These are phyloP conservation scores for Phallusia fumigata DNA, from an alignment of 23 tunicate species.

Conservation along the genomic window DNA sequence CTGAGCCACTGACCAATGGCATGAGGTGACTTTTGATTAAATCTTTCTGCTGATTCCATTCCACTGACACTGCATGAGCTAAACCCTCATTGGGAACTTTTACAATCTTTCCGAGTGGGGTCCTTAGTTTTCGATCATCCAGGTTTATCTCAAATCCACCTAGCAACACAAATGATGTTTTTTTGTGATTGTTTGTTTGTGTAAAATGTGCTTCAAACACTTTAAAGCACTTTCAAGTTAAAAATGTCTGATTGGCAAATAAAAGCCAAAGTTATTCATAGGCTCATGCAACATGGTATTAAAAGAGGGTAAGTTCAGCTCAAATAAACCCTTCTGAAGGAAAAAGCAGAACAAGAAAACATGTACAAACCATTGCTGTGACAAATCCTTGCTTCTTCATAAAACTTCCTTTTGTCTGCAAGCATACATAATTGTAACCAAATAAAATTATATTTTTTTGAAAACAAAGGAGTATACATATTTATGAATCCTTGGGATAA, in stretches of 20 bases:
- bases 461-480: too few relatives aligned
- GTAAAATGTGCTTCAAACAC: too few relatives aligned
- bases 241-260: too few relatives aligned
- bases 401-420: conserved; percentile 58
- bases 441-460: too few relatives aligned
- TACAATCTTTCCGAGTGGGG: conserved; percentile 56
- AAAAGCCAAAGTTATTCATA: too few relatives aligned
- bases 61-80: conserved; percentile 83
- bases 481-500: too few relatives aligned
- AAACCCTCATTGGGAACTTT: conserved; percentile 56
- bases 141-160: conserved; percentile 64
- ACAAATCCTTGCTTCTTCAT: conserved; percentile 55
- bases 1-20: conserved; percentile 52
- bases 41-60: conserved; percentile 74
- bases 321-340: too few relatives aligned
- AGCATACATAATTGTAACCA: neutral
- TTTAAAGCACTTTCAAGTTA: too few relatives aligned
- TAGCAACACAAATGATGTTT: neutral
- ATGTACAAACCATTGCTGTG: conserved; percentile 37
- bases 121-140: conserved; percentile 58
- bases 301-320: too few relatives aligned
- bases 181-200: too few relatives aligned
- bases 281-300: too few relatives aligned
- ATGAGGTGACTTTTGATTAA: conserved; percentile 51
- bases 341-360: too few relatives aligned